phyloP scores from a whole-genome alignment of 2,888 invertebrate species.

The Heliconius charithonia region DNA sequence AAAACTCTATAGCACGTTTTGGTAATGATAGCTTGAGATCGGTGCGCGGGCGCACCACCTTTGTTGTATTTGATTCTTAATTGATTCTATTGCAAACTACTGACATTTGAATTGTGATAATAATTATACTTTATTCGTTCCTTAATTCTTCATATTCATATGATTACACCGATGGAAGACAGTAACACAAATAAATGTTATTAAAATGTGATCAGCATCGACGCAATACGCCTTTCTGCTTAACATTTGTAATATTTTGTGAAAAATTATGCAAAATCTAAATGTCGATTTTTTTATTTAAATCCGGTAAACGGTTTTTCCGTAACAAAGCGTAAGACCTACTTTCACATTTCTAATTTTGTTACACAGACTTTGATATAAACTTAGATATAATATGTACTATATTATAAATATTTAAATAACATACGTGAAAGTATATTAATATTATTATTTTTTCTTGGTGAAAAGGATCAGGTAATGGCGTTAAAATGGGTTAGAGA shows the following conservation, averaged over 20 bases:
- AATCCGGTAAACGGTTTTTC: not conserved
- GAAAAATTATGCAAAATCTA: not conserved
- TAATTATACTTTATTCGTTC: not conserved
- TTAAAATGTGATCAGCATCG: too few species aligned
- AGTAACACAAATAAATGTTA: too few species aligned
- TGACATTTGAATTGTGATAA: not conserved
- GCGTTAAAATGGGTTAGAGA: slow-evolving; percentile 85
- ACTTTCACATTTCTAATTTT: not conserved
- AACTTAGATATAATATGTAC: not conserved
- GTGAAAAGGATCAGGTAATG: slow-evolving; percentile 82
- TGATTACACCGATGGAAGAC: not conserved
- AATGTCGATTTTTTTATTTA: not conserved
- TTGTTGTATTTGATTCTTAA: not conserved
- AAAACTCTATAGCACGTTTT: slow-evolving; percentile 24
- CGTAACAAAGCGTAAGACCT: not conserved
- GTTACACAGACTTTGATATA: not conserved
- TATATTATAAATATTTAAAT: not conserved
- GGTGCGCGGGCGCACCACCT: not conserved
- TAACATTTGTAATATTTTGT: not conserved
- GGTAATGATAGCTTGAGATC: slow-evolving; percentile 20
- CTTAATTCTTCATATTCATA: not conserved
- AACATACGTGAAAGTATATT: not conserved
- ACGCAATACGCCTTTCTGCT: too few species aligned
- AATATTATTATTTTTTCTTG: not conserved
- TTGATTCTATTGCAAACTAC: not conserved